Base-by-base conservation (phyloP, 2,888 invertebrate genomes). In the Drosophila mimetica region DNA sequence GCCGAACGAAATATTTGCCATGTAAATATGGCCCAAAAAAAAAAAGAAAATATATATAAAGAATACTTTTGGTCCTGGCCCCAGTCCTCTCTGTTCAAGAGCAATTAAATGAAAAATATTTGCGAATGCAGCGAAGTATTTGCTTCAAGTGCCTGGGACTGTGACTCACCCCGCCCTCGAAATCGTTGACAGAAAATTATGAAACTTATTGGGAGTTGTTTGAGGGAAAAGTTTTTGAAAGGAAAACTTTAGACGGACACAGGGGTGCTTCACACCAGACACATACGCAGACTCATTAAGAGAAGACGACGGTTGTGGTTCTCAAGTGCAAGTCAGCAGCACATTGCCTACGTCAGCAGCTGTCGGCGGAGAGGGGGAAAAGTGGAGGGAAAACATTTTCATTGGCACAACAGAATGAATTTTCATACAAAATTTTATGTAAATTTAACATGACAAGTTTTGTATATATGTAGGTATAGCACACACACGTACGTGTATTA, bases 31-130 rank as follows among this genome's bases (percentile, higher is more conserved):
- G 51, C 25, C 44, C 58, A 41, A 13, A 52, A 63, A 42, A 59
- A 52, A 42, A 34, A 16, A 42, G 30, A 70, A 39, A 51, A 47
- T 25, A 36, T n/a, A 30, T 20, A 13, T 9, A 67, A 41, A 52
- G 51, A 67, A 66, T 41, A n/a, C n/a, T 14, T 34, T 34, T 44
- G 20, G 34, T 28, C 8, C 42, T 52, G 50, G 20, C 51, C 48
- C 30, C 8, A 1, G 71, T 54, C 57, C 76, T 60, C 76, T 59
- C 66, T 67, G 44, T 74, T 81, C 64, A 69, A 85, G 83, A 82
- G 82, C 86, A 87, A 83, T 83, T 83, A 83, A 87, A 83, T 75
- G 75, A 79, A 79, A 87, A 83, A 87, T 83, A 79, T 79, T 85
- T 80, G 77, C 79, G 57, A 69, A 64, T 51, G 64, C 64, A 65